A percentile compares a stretch with the other conserved stretches of the same genome.
Evolutionary conservation across 2,888 invertebrate genomes (phyloP).

Genomic region (Holacanthella duospinosa): DNA sequence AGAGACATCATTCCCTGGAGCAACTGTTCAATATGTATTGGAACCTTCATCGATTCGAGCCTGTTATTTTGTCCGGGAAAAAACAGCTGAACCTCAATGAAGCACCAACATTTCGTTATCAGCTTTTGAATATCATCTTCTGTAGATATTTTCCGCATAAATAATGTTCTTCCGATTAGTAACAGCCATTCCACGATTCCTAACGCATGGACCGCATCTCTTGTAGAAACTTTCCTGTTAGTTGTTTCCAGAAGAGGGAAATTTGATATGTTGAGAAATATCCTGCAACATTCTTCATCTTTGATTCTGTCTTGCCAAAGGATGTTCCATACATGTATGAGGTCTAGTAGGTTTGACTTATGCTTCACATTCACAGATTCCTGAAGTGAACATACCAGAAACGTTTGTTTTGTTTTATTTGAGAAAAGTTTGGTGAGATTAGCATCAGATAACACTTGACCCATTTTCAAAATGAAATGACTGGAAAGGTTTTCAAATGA

Average conservation of each 20-base stretch:
- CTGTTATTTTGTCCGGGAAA: background rate
- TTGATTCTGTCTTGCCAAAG: background rate
- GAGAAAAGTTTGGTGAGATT: background rate
- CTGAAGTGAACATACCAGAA: background rate
- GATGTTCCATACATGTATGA: background rate
- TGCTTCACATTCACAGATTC: background rate
- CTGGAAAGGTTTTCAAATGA: background rate
- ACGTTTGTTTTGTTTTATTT: background rate
- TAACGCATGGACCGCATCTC: background rate
- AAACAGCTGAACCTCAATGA: background rate
- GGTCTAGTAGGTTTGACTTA: background rate
- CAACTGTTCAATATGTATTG: conserved; percentile 1
- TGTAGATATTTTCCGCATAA: background rate
- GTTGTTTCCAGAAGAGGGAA: background rate
- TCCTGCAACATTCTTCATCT: background rate
- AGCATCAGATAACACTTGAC: background rate
- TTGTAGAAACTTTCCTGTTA: background rate
- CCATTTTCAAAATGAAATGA: background rate
- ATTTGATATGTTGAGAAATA: background rate
- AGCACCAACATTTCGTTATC: background rate
- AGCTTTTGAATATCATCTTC: background rate
- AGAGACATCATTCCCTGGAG: conserved; percentile 11
- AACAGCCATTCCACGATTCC: conserved; percentile 1
- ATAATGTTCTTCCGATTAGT: background rate
- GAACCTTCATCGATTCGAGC: background rate